phyloP scores from a whole-genome alignment of 2,113 vertebrate species.

The Lycaon pictus region DNA sequence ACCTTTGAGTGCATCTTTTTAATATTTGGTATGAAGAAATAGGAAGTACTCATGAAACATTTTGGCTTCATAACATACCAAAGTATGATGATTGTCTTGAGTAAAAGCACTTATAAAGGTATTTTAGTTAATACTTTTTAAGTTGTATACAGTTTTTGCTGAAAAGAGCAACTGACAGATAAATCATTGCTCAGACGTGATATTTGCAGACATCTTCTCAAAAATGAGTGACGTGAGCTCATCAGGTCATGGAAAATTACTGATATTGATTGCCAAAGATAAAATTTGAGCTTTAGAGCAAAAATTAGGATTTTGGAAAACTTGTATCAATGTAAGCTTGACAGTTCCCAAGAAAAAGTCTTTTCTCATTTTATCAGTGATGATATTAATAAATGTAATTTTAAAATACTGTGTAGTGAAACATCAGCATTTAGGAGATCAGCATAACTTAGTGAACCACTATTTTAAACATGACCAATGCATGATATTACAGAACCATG shows the following conservation, averaged over 20 bases:
- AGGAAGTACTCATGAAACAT: not conserved
- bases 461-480: not conserved
- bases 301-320: not conserved
- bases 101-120: not conserved
- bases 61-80: not conserved
- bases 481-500: not conserved
- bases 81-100: not conserved
- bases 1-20: not conserved
- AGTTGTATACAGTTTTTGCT: not conserved
- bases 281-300: not conserved
- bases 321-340: not conserved
- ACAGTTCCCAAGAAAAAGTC: not conserved
- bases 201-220: constrained; percentile 19
- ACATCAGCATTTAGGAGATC: not conserved
- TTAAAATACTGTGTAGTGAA: not conserved
- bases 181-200: not conserved
- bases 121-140: not conserved
- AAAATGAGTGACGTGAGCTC: not conserved
- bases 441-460: not conserved
- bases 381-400: not conserved
- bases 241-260: not conserved
- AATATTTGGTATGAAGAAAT: not conserved
- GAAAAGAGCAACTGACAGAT: not conserved
- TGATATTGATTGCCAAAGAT: constrained; percentile 6
- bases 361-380: not conserved